Evolutionary conservation across 2,888 invertebrate species (phyloP).

Genomic region (Dysmachus trigonus): DNA sequence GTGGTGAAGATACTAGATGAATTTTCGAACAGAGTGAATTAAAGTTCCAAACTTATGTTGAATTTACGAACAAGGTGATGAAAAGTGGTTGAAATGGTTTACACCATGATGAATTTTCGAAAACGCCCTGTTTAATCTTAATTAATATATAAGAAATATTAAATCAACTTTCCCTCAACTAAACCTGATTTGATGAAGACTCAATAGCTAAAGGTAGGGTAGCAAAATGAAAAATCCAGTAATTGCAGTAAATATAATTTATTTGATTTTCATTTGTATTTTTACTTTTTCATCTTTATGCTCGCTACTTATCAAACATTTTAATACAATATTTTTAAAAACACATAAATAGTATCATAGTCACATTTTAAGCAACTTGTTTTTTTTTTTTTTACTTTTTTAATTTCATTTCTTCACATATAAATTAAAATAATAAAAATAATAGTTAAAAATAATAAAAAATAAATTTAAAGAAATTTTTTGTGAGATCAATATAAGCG

Average conservation of each 20-base stretch:
- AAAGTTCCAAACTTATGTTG: no score
- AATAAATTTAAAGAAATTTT: constrained; percentile 15
- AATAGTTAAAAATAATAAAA: neutral
- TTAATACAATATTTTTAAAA: constrained; percentile 25
- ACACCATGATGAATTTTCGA: no score
- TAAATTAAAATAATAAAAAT: constrained; percentile 37
- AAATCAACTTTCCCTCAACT: no score
- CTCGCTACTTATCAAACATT: constrained; percentile 4
- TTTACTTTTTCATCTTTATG: neutral
- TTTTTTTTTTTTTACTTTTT: constrained; percentile 22
- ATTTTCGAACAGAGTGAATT: no score
- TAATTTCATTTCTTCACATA: constrained; percentile 21
- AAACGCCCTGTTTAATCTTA: no score
- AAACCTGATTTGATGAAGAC: no score
- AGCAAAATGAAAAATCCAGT: neutral
- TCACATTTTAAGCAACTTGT: constrained; percentile 8
- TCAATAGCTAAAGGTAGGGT: neutral
- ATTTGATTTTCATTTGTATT: constrained; percentile 14
- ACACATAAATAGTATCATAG: constrained; percentile 18
- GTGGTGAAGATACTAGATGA: no score
- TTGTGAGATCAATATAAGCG: constrained; percentile 45
- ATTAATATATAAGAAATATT: no score
- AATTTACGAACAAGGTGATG: no score
- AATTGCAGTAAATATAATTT: constrained; percentile 26
- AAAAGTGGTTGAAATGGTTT: no score